phyloP scores from a whole-genome alignment of 2,888 invertebrate species.

The Zygothrica quintamaculata region DNA sequence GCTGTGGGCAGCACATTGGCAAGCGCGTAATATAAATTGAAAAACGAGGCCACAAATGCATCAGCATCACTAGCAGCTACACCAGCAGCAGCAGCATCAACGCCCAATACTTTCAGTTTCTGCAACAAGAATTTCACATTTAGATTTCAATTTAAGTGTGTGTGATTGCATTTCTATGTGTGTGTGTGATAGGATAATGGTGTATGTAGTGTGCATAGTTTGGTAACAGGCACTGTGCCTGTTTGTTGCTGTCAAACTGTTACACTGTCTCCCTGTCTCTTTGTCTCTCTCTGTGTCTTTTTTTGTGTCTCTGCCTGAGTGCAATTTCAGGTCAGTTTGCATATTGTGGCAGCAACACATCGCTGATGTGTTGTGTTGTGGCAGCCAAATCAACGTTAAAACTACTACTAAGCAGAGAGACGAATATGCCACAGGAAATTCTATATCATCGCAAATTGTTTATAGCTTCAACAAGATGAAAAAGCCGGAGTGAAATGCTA shows the following conservation, averaged over 20 bases:
- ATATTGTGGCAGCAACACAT: slow-evolving; percentile 18
- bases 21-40: slow-evolving; percentile 40
- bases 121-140: slow-evolving; percentile 62
- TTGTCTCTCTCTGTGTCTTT: too few relatives aligned
- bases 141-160: slow-evolving; percentile 37
- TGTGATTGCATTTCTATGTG: slow-evolving; percentile 13
- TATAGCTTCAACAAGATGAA: slow-evolving; percentile 51
- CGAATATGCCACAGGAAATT: slow-evolving; percentile 64
- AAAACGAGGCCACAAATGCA: slow-evolving; percentile 57
- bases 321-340: slow-evolving; percentile 31
- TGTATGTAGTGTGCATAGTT: not conserved
- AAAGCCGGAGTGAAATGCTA: slow-evolving; percentile 24
- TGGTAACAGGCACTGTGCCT: not conserved
- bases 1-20: not conserved
- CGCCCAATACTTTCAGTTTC: not conserved
- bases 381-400: slow-evolving; percentile 18
- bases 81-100: slow-evolving; percentile 4
- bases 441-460: slow-evolving; percentile 69
- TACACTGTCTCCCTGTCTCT: too few relatives aligned
- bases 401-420: too few relatives aligned
- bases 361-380: slow-evolving; percentile 5
- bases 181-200: slow-evolving; percentile 10
- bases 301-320: slow-evolving; percentile 9
- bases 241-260: not conserved
- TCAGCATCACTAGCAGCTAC: too few relatives aligned